Evolutionary conservation across 2,797 vertebrate genomes (phyloP).

Genomic region (Zalophus californianus): DNA sequence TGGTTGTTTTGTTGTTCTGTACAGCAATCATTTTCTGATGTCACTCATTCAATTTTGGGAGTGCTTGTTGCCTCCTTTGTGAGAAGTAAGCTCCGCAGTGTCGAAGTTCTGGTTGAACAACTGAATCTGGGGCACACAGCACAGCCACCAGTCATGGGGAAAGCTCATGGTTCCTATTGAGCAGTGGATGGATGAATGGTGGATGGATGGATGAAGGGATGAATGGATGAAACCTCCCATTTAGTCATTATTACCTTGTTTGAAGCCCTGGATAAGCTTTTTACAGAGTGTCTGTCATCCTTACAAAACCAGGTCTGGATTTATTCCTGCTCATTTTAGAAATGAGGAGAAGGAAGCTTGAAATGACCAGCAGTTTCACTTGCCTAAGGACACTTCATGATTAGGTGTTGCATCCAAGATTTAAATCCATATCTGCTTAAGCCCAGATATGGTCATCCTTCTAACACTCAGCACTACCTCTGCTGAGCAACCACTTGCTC

Average conservation of each 20-base stretch:
- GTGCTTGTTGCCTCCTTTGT: neutral
- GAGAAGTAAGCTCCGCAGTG: no score
- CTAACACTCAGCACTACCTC: neutral
- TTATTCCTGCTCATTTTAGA: neutral
- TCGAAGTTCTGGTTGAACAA: neutral
- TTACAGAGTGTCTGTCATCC: neutral
- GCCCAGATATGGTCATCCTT: no score
- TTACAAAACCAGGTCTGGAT: neutral
- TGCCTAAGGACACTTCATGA: neutral
- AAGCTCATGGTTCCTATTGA: neutral
- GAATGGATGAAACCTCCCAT: neutral
- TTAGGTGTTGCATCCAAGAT: neutral
- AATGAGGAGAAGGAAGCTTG: neutral
- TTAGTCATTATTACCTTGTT: neutral
- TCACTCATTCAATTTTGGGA: rapidly evolving
- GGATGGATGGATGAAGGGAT: no score
- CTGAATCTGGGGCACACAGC: neutral
- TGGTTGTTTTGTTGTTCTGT: neutral
- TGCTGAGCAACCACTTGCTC: neutral
- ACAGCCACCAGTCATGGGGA: neutral
- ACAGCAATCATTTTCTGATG: neutral
- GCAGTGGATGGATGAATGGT: neutral
- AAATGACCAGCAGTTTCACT: neutral
- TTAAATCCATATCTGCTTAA: neutral
- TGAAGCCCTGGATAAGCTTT: no score